phyloP scores from a whole-genome alignment of 2,797 vertebrate genomes.

The Pygocentrus nattereri region DNA sequence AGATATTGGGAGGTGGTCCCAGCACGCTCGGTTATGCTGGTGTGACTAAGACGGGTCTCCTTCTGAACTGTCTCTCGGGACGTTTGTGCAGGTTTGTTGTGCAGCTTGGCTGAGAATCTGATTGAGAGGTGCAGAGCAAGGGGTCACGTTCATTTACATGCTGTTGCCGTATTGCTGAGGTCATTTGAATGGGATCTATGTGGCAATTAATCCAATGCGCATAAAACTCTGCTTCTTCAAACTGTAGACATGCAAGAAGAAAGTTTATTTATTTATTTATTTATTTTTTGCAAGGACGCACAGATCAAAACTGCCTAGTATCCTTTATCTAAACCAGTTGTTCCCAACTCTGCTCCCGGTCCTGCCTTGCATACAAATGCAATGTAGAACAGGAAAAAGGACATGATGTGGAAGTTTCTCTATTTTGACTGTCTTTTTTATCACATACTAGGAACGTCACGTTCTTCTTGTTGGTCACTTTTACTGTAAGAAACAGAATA shows the following conservation, averaged over 20 bases:
- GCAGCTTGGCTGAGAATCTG: background rate
- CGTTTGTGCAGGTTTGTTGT: background rate
- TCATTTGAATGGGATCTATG: background rate
- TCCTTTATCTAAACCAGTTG: background rate
- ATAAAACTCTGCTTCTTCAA: background rate
- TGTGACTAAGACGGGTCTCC: background rate
- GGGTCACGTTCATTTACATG: background rate
- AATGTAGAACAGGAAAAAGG: no score
- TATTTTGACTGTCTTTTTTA: no score
- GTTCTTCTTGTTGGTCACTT: no score
- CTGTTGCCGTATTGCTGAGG: background rate
- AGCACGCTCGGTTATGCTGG: background rate
- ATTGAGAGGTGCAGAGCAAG: background rate
- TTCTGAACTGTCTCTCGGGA: background rate
- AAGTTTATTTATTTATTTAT: no score
- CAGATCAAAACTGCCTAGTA: no score
- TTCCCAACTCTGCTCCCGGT: no score
- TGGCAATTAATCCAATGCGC: background rate
- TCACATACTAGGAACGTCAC: no score
- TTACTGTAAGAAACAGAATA: no score
- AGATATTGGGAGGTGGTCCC: background rate
- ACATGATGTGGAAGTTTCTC: no score
- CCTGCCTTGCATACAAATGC: no score
- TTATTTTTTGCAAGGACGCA: no score
- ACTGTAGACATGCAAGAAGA: background rate